Evolutionary conservation across 2,797 vertebrate species (phyloP), one percentile per base, ranked within the genome.

Genomic region (Perodicticus potto): DNA sequence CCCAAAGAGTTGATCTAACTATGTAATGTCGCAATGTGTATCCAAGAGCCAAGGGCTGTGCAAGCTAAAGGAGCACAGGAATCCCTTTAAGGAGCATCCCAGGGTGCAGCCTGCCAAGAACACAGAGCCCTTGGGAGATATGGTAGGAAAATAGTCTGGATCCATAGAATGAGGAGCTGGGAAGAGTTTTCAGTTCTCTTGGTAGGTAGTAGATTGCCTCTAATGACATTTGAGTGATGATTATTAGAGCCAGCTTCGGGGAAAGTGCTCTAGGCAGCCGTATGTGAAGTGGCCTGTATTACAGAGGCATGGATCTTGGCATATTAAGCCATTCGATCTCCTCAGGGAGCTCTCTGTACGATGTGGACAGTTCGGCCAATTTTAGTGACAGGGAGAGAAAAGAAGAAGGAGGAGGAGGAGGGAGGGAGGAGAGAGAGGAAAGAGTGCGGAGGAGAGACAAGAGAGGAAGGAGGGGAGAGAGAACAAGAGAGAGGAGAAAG

Each of bases 1-100:
- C 32, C 94, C 25, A 77, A 77, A 95, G 37, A 1, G 37, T 81
- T 94, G 32, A 82, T n/a, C 22, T 61, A 45, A 88, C 10, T 84
- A 43, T 86, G n/a, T 45, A 87, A 80, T 70, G 13, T 59, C 34
- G 59, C 55, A 7, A 37, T 13, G 8, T 27, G 86, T 40, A 12
- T 86, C 12, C 53, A 87, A 93, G 8, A 5, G 16, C 87, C 32
- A 73, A 82, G n/a, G 16, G 92, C 67, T 81, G 29, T 65, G 55
- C 72, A 88, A 40, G 57, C 72, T n/a, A n/a, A n/a, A 43, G 8
- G 17, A 93, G 81, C 43, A 72, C n/a, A 95, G 5, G 23, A n/a
- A 53, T 59, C 20, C 57, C 67, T 91, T 80, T 49, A 95, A 37
- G 27, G 55, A 95, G 67, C 20, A 83, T 10, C 27, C 27, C 27